A percentile compares a stretch with the other conserved stretches of the same genome.
phyloP scores from a whole-genome alignment of 2,113 vertebrate species.

The Alouatta palliata region DNA sequence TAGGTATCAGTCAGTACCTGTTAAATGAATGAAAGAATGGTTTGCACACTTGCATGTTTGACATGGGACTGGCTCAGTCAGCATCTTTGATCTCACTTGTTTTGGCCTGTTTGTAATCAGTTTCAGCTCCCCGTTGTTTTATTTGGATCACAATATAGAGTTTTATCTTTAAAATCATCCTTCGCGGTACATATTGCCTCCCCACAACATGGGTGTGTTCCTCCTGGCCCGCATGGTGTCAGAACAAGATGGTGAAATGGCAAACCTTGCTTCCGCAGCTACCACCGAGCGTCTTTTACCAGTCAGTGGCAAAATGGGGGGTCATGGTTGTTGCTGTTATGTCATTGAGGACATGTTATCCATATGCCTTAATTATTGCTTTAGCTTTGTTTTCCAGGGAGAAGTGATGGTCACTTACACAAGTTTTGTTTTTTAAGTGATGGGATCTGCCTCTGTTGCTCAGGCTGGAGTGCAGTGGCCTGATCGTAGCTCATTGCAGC shows the following conservation, averaged over 20 bases:
- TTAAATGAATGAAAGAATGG: background rate
- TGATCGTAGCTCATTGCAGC: no score
- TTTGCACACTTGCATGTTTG: no score
- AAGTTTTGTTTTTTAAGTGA: no score
- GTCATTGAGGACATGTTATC: accelerated
- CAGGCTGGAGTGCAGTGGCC: no score
- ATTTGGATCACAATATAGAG: background rate
- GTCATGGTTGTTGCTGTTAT: accelerated
- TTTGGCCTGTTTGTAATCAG: background rate
- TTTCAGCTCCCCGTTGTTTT: background rate
- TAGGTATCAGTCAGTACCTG: background rate
- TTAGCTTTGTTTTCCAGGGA: background rate
- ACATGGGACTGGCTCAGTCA: accelerated
- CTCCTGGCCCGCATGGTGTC: background rate
- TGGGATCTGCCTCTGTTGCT: no score
- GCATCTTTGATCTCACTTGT: accelerated
- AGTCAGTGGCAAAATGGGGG: background rate
- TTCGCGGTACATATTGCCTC: background rate
- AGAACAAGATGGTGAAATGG: background rate
- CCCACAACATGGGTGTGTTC: no score
- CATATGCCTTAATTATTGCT: accelerated
- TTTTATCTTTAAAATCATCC: background rate
- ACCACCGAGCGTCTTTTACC: background rate
- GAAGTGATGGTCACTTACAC: background rate
- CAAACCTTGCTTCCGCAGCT: accelerated